Percentiles rank a stretch among this genome's conserved stretches.
Evolutionary conservation across 2,797 vertebrate species (phyloP).

Genomic region (Melanogrammus aeglefinus): DNA sequence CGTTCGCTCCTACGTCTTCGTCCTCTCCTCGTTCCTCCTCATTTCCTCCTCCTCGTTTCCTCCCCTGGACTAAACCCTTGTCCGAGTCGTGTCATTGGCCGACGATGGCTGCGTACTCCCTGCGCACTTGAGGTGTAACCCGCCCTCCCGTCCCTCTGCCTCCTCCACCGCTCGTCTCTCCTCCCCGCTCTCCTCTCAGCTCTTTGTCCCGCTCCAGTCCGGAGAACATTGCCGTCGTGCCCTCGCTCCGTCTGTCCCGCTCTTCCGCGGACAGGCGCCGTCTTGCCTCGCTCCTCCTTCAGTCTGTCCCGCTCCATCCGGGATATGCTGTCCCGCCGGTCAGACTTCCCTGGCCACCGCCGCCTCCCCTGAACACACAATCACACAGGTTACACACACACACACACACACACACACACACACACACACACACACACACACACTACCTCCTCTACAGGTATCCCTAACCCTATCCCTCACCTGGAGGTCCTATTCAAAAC

Average conservation of each 20-base stretch:
- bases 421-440: no score
- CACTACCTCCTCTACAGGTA: background rate
- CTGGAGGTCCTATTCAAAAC: background rate
- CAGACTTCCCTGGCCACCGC: slow-evolving; percentile 46
- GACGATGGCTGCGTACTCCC: slow-evolving; percentile 69
- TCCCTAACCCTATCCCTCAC: no score
- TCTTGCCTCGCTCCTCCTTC: slow-evolving; percentile 43
- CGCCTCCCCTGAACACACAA: slow-evolving; percentile 62
- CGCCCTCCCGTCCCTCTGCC: slow-evolving; percentile 68
- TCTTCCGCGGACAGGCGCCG: no score
- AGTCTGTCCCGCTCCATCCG: slow-evolving; percentile 69
- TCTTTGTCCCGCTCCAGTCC: slow-evolving; percentile 70
- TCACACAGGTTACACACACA: background rate
- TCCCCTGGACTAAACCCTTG: slow-evolving; percentile 85
- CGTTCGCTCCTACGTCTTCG: slow-evolving; percentile 24
- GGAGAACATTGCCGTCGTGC: no score
- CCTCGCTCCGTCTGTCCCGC: slow-evolving; percentile 63
- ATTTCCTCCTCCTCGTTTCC: slow-evolving; percentile 65
- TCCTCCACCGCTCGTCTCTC: slow-evolving; percentile 76
- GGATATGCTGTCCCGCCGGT: slow-evolving; percentile 75
- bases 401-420: no score
- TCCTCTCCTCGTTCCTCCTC: slow-evolving; percentile 65
- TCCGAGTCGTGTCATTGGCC: slow-evolving; percentile 71
- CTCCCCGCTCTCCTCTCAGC: slow-evolving; percentile 43
- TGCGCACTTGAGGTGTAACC: slow-evolving; percentile 45